phyloP scores from a whole-genome alignment of 2,797 vertebrate species.

The Microctenopoma steveboyesi region DNA sequence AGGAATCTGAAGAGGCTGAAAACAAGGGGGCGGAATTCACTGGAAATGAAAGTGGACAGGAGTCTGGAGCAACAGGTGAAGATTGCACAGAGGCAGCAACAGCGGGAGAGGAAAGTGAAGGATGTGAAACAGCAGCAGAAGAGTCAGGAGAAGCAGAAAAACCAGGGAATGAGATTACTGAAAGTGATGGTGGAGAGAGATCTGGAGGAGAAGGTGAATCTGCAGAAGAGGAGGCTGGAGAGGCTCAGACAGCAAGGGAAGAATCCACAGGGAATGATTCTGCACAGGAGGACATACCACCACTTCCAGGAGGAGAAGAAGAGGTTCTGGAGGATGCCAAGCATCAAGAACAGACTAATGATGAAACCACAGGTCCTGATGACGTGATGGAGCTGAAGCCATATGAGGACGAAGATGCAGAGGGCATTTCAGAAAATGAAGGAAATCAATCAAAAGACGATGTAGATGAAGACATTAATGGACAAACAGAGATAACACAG shows the following conservation, averaged over 20 bases:
- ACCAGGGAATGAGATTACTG: conserved; percentile 17
- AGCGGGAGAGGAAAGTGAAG: conserved; percentile 43
- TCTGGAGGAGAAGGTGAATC: conserved; percentile 18
- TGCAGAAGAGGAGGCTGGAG: conserved; percentile 30
- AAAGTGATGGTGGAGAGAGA: conserved; percentile 12
- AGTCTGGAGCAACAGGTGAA: conserved; percentile 34
- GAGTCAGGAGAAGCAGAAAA: conserved; percentile 36
- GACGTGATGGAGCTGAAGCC: conserved; percentile 59
- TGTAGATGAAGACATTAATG: conserved; percentile 18
- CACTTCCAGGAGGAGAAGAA: conserved; percentile 6
- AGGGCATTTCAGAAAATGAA: conserved; percentile 47
- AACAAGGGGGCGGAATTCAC: conserved; percentile 41
- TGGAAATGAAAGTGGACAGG: conserved; percentile 27
- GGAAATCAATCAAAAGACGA: conserved; percentile 53
- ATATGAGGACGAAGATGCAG: conserved; percentile 33
- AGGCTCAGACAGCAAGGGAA: conserved; percentile 13
- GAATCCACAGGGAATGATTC: conserved; percentile 37
- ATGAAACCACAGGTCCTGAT: conserved; percentile 49
- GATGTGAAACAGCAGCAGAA: conserved; percentile 30
- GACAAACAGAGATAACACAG: conserved; percentile 21
- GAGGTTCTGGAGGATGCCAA: conserved; percentile 1
- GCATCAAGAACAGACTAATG: conserved; percentile 33
- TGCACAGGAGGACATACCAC: conserved; percentile 19
- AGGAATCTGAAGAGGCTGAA: conserved; percentile 26
- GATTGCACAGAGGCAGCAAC: conserved; percentile 29